Conservation (phyloP, 1,140 invertebrate species). For the Ylistrum balloti region DNA sequence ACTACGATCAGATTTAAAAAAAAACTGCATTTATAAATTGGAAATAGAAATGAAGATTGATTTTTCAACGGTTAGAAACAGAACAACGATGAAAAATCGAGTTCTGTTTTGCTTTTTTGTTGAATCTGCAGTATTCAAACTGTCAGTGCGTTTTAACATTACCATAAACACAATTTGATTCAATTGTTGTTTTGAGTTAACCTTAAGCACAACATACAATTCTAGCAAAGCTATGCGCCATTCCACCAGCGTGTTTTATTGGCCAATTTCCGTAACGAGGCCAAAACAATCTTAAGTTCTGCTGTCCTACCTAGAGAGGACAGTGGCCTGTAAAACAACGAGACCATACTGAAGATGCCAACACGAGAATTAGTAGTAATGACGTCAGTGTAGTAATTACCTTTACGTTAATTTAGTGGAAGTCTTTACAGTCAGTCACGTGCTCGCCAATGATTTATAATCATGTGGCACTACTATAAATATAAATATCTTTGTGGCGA, state of each 20-base stretch:
- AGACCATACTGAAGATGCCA: not conserved
- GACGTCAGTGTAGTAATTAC: not conserved
- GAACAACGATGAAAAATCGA: no score
- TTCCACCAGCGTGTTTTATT: not conserved
- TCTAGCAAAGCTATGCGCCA: not conserved
- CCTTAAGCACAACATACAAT: not conserved
- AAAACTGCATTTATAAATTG: no score
- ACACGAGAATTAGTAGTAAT: not conserved
- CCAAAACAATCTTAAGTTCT: not conserved
- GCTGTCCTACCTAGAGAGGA: not conserved
- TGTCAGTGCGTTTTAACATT: no score
- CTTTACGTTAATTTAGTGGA: not conserved
- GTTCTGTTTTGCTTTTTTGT: no score
- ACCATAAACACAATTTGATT: no score
- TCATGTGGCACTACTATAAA: not conserved
- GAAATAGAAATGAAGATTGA: no score
- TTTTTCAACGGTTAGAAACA: no score
- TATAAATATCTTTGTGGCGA: not conserved
- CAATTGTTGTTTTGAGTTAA: not conserved
- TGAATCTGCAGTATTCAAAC: no score
- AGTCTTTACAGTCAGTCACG: not conserved
- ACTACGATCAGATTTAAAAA: no score
- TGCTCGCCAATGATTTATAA: not conserved
- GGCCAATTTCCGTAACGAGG: not conserved
- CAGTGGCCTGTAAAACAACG: not conserved